These are phyloP conservation scores for Chloromyia formosa DNA, from an alignment of 2,888 invertebrate species.

Conservation along the genomic window DNA sequence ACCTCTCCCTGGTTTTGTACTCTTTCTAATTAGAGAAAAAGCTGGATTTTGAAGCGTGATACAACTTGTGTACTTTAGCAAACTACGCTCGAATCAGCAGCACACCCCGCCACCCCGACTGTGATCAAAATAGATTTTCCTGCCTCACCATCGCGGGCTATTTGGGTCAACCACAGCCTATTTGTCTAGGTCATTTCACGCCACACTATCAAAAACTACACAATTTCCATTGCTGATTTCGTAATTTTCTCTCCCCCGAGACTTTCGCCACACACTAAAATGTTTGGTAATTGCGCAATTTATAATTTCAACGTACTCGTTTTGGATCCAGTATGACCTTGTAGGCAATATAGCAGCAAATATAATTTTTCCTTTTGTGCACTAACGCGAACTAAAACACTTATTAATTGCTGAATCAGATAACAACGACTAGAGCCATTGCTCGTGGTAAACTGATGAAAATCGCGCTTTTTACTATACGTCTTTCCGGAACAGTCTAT, in stretches of 20 bases:
- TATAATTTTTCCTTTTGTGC: neutral
- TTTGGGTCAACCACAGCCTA: constrained; percentile 31
- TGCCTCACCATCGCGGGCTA: neutral
- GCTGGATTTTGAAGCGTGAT: too few relatives aligned
- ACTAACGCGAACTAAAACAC: neutral
- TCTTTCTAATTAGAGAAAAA: too few relatives aligned
- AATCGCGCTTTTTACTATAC: neutral
- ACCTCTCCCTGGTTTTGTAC: too few relatives aligned
- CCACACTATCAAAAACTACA: constrained; percentile 12
- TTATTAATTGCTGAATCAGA: too few relatives aligned
- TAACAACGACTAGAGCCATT: too few relatives aligned
- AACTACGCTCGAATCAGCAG: too few relatives aligned
- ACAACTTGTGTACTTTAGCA: too few relatives aligned
- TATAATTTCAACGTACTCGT: constrained; percentile 23
- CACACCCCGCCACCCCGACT: neutral
- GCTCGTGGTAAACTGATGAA: too few relatives aligned
- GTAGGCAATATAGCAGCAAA: neutral
- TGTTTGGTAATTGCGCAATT: constrained; percentile 39
- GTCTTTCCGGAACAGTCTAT: constrained; percentile 23
- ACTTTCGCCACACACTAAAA: constrained; percentile 9
- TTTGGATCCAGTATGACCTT: constrained; percentile 25
- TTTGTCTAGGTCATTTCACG: constrained; percentile 32
- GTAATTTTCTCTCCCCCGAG: constrained; percentile 25
- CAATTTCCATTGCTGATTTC: constrained; percentile 7
- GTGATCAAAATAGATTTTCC: constrained; percentile 35